These are phyloP conservation scores for Artibeus jamaicensis DNA, from an alignment of 2,797 vertebrate genomes.

Conservation along the genomic window DNA sequence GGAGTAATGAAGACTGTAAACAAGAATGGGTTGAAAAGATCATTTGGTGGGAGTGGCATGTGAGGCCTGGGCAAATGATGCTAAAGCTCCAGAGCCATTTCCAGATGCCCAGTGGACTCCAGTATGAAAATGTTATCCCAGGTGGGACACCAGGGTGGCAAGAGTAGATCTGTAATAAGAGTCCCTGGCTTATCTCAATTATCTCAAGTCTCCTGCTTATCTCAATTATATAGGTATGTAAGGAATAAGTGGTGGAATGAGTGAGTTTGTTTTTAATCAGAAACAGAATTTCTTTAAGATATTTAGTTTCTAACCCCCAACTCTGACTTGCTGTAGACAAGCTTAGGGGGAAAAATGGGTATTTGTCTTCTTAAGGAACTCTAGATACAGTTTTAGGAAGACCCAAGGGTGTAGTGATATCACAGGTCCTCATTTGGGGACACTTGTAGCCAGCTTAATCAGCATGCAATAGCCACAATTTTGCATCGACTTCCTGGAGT, in stretches of 20 bases:
- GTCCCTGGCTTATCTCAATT: not conserved
- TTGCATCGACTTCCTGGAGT: not conserved
- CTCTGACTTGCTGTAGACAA: not conserved
- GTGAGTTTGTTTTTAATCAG: not conserved
- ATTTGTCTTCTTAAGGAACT: not conserved
- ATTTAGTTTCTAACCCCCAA: not conserved
- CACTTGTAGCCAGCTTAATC: not conserved
- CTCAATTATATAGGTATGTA: not conserved
- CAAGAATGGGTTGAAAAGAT: not conserved
- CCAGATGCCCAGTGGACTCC: not conserved
- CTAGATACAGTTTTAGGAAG: not conserved
- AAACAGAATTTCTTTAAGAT: constrained; percentile 6
- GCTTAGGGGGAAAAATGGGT: not conserved
- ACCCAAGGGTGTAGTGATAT: not conserved
- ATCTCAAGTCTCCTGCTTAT: not conserved
- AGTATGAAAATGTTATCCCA: not conserved
- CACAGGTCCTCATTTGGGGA: not conserved
- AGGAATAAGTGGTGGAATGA: not conserved
- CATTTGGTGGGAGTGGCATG: not conserved
- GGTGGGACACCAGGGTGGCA: not conserved
- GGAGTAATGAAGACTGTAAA: not conserved
- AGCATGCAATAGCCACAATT: not conserved
- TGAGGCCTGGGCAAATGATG: not conserved
- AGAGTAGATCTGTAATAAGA: not conserved
- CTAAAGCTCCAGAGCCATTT: not conserved